Base-by-base conservation (phyloP, 2,888 invertebrate species). In the Calliopum simillimum region DNA sequence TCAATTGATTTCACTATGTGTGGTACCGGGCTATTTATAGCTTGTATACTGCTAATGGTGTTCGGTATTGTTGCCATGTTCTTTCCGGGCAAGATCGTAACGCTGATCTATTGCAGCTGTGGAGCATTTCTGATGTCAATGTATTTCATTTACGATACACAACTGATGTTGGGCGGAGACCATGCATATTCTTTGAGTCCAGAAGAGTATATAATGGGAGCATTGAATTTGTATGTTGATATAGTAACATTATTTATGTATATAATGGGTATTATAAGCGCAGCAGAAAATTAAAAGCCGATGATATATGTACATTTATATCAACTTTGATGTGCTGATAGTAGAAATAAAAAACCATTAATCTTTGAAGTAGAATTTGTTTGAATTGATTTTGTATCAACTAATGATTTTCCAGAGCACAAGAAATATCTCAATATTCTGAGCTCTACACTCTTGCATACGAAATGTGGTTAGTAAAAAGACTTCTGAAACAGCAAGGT, bases 161-260 rank as follows among this genome's bases (percentile, higher is more conserved):
- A 97, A 85, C 82, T 91, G 74, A 95, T 97, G 93, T 88, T 96
- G 84, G 96, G 96, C 5, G 95, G 95, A 6, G 91, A 91, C 21
- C 96, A 97, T 87, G 94, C 93, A 84, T 94, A 92, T 86, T 89
- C 92, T 65, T 89, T 96, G 74, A 94, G 94, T 0, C 95, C 96
- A 0, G 96, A 96, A 84, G 96, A 97, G 80, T 96, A 97, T 86
- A 93, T 96, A 77, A 96, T 96, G 83, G 96, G 95, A 0, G 93
- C 96, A 0, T 88, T 97, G 56, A 95, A 92, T 25, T 70, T 77
- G 16, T 77, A 76, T 21, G 64, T 75, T 3, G 77, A 77, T 71
- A 62, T 77, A 47, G 25, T 75, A 13, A 53, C 64, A 21, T 55
- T 77, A 53, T 76, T 76, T 59, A 23, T 73, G n/a, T 75, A 53